These are phyloP conservation scores for Temnothorax longispinosus DNA, from an alignment of 1,140 invertebrate species.

Conservation along the genomic window DNA sequence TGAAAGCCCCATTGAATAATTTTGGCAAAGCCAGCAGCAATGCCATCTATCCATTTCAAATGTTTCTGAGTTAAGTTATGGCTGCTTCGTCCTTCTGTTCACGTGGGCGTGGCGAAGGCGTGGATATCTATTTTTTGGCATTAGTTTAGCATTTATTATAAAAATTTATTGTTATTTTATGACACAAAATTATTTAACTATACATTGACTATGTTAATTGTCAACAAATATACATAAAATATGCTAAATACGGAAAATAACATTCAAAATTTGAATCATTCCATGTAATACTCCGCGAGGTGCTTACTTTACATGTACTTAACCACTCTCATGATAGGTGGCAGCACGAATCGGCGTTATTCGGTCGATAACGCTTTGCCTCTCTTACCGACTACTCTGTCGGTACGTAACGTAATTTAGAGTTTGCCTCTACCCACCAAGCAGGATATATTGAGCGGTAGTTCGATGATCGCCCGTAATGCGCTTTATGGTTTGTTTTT, in stretches of 20 bases:
- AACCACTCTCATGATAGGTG: slow-evolving; percentile 72
- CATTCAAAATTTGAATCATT: slow-evolving; percentile 25
- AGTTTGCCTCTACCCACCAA: slow-evolving; percentile 78
- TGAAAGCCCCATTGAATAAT: slow-evolving; percentile 8
- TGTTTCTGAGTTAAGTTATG: slow-evolving; percentile 83
- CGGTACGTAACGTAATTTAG: slow-evolving; percentile 76
- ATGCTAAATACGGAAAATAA: background rate
- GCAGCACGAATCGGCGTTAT: slow-evolving; percentile 74
- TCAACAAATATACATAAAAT: background rate
- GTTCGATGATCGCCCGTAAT: slow-evolving; percentile 84
- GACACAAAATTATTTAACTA: background rate
- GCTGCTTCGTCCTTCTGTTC: slow-evolving; percentile 78
- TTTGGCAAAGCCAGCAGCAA: slow-evolving; percentile 59
- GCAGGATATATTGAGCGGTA: slow-evolving; percentile 76
- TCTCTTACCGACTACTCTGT: slow-evolving; percentile 82
- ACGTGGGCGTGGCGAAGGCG: slow-evolving; percentile 78
- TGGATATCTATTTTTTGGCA: slow-evolving; percentile 62
- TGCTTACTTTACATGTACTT: slow-evolving; percentile 71
- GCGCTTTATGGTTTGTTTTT: slow-evolving; percentile 84
- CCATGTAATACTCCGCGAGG: slow-evolving; percentile 68
- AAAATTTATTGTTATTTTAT: background rate
- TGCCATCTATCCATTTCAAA: slow-evolving; percentile 83
- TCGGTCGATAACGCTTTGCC: slow-evolving; percentile 77
- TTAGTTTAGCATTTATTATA: slow-evolving; percentile 15
- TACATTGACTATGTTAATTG: background rate